Conservation (phyloP, 2,797 vertebrate genomes). For the Picus viridis region DNA sequence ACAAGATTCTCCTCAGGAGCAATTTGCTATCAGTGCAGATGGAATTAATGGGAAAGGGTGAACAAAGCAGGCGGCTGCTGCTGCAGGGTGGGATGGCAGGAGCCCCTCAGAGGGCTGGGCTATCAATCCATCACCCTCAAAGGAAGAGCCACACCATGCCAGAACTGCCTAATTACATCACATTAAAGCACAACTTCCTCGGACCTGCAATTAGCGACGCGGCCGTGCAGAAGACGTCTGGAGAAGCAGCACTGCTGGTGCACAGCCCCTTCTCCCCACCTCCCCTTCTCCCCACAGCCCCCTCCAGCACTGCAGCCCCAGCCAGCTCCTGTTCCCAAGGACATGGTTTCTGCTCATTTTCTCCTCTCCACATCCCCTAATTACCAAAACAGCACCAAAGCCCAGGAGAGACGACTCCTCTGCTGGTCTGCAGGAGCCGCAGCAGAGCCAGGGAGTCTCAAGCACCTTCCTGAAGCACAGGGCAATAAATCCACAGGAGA, state of each 20-base stretch:
- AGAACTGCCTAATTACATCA: not conserved
- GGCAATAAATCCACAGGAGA: not conserved
- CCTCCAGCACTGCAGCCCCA: not conserved
- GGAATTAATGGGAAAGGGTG: not conserved
- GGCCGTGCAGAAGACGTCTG: fast-evolving
- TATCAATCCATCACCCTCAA: not conserved
- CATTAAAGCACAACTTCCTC: not conserved
- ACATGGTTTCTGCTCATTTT: not conserved
- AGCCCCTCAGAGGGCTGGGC: not conserved
- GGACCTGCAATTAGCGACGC: fast-evolving
- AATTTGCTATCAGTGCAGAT: not conserved
- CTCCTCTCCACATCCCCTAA: not conserved
- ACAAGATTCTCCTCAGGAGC: not conserved
- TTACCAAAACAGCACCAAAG: not conserved
- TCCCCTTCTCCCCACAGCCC: not conserved
- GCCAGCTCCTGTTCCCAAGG: not conserved
- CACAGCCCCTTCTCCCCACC: not conserved
- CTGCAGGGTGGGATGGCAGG: not conserved
- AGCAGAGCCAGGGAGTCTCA: not conserved
- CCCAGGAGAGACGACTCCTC: not conserved
- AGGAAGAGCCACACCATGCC: not conserved
- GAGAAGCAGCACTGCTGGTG: not conserved
- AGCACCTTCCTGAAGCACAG: not conserved
- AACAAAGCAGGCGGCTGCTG: not conserved
- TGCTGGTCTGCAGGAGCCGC: not conserved